phyloP scores from a whole-genome alignment of 2,113 vertebrate genomes.

The Glaucomys volans region DNA sequence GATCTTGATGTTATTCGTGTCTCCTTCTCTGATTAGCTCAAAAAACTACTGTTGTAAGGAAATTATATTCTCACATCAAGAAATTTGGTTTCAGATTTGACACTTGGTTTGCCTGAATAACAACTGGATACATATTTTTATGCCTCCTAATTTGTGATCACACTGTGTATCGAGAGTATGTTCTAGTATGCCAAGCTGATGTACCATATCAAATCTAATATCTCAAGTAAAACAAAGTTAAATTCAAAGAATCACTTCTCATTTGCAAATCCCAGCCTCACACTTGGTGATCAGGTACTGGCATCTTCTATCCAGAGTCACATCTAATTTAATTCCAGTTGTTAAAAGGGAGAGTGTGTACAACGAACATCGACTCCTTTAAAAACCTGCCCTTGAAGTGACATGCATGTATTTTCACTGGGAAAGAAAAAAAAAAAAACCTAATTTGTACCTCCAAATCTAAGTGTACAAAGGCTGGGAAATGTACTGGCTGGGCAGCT shows the following conservation, averaged over 20 bases:
- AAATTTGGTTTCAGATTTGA: not conserved
- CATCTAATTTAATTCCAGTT: not conserved
- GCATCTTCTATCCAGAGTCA: accelerated
- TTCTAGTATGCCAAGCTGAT: not conserved
- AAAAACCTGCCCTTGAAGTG: not conserved
- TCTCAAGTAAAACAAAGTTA: not conserved
- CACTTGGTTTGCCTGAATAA: not conserved
- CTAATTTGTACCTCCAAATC: not conserved
- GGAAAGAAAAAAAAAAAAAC: not conserved
- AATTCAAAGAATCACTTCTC: not conserved
- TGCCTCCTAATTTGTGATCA: not conserved
- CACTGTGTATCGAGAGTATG: no score
- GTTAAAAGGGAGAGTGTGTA: not conserved
- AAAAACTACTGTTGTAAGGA: not conserved
- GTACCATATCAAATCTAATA: not conserved
- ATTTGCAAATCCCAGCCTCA: not conserved
- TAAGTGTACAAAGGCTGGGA: not conserved
- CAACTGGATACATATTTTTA: not conserved
- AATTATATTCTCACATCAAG: not conserved
- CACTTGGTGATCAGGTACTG: not conserved
- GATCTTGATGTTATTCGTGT: not conserved
- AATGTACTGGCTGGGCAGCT: not conserved
- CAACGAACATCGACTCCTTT: not conserved
- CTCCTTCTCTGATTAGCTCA: not conserved
- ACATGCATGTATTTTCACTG: not conserved